Evolutionary conservation across 2,797 vertebrate genomes (phyloP), one percentile per base, ranked within the genome.

Genomic region (Sebastes baramenuke): DNA sequence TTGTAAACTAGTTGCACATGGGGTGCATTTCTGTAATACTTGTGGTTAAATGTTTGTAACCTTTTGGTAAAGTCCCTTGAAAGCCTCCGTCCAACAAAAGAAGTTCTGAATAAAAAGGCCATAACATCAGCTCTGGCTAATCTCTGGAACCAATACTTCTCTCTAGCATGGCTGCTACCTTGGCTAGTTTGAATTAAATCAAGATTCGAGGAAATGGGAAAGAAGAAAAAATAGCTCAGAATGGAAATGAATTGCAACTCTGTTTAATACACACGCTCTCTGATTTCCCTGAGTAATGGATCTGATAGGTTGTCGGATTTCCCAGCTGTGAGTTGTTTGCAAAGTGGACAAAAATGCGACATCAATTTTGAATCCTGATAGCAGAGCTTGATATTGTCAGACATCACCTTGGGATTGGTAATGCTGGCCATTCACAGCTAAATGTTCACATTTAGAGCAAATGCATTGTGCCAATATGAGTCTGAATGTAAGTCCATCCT

Each of bases 81-180:
- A 90, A 92, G 83, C 74, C 79, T 75, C 34, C 24, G 62, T 77
- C 73, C 83, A 90, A 81, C 70, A 83, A 86, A 86, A 75, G 61
- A 46, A 81, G 77, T 71, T 76, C 73, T 72, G 60, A 85, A 88
- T 85, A n/a, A n/a, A n/a, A n/a, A n/a, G n/a, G n/a, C n/a, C n/a
- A n/a, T n/a, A 85, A 91, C 81, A 79, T 92, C 84, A 87, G 72
- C 73, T 81, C 69, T 86, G 73, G 67, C 75, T 89, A 90, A 91
- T 91, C 77, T 88, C 87, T 87, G 89, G 81, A 93, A 92, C 87
- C 84, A 88, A 85, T 85, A 90, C 62, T 73, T 76, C 62, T 70
- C 29, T 71, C 52, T 81, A 79, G 75, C 81, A 67, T 6, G 22
- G 64, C 54, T 74, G 49, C 77, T 76, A 79, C 82, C 70, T 81